Evolutionary conservation across 2,888 invertebrate genomes (phyloP).

Genomic region (Orthonevra nobilis): DNA sequence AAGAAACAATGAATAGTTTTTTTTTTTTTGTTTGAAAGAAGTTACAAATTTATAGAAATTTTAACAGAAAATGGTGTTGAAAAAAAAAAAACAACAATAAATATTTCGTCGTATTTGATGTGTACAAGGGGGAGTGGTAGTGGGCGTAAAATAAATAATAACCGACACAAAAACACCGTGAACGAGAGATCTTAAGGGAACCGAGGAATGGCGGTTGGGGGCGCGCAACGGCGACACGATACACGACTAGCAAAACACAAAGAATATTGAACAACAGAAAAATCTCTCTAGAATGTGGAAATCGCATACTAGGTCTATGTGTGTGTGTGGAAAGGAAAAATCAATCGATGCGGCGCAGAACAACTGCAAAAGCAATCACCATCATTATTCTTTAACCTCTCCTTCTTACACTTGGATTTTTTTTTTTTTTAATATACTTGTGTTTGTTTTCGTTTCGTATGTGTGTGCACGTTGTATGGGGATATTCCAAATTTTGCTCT

Average conservation of each 20-base stretch:
- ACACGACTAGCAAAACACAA: slow-evolving; percentile 23
- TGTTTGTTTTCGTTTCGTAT: background rate
- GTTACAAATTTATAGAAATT: slow-evolving; percentile 6
- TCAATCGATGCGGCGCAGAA: slow-evolving; percentile 72
- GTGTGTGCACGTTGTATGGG: background rate
- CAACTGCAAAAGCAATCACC: slow-evolving; percentile 72
- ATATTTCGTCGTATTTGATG: slow-evolving; percentile 6
- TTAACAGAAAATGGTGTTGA: slow-evolving; percentile 8
- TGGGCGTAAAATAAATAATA: slow-evolving; percentile 47
- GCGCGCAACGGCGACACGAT: too few relatives aligned
- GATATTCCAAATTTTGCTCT: background rate
- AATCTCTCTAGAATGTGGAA: slow-evolving; percentile 13
- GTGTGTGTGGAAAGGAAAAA: slow-evolving; percentile 68
- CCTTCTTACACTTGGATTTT: slow-evolving; percentile 33
- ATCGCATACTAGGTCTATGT: slow-evolving; percentile 38
- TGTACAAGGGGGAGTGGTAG: slow-evolving; percentile 45
- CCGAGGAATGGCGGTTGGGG: too few relatives aligned
- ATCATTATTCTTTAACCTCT: slow-evolving; percentile 66
- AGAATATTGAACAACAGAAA: slow-evolving; percentile 12
- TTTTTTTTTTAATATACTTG: slow-evolving; percentile 7
- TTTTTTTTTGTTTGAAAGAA: slow-evolving; percentile 15
- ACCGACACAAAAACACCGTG: slow-evolving; percentile 1
- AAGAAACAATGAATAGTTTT: slow-evolving; percentile 5
- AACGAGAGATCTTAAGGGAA: too few relatives aligned
- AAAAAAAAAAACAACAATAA: slow-evolving; percentile 3